Base-by-base conservation (phyloP, 2,797 vertebrate species). In the Diplodus sargus region DNA sequence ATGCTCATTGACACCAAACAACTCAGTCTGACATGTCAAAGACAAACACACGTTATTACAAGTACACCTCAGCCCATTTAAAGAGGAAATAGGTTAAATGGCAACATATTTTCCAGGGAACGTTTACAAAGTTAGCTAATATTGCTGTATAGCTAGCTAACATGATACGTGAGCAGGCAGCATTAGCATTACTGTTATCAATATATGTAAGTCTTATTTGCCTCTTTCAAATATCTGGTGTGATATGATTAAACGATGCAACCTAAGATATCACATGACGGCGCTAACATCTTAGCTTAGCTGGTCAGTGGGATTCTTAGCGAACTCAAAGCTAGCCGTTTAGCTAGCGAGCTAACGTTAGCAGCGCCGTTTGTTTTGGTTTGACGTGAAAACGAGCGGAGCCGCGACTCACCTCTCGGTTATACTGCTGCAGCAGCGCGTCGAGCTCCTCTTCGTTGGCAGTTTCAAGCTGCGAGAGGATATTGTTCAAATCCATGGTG, bases 351-450 rank as follows among this genome's bases (percentile, higher is more conserved):
- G 70, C 90, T 70, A 82, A 60, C 66, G 69, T 77, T 90, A 88
- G 83, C 89, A 12, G 4, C 20, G 48, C n/a, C 8, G 85, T 86
- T 90, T 91, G 88, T 93, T 92, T 83, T 90, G 89, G 81, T 28
- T 89, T 71, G 52, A 67, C 48, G 61, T 62, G 14, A 74, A 74
- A 67, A 60, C 0, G 22, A 67, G 28, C 74, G 34, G 53, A 73
- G 34, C 16, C 34, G 30, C 15, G 61, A 83, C 95, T 91, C 94
- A 98, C 98, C 97, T 98, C 96, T 51, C 91, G 90, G 81, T 97
- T 98, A 90, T 94, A 99, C 78, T 92, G 93, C 81, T 85, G 90
- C 83, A 99, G 92, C 64, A 95, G 91, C 63, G 78, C 86, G 76
- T 96, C 96, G 17, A 93, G 91, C 7, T 94, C 95, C 67, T 93